phyloP scores from a whole-genome alignment of 2,113 vertebrate genomes.

The Loxodonta africana region DNA sequence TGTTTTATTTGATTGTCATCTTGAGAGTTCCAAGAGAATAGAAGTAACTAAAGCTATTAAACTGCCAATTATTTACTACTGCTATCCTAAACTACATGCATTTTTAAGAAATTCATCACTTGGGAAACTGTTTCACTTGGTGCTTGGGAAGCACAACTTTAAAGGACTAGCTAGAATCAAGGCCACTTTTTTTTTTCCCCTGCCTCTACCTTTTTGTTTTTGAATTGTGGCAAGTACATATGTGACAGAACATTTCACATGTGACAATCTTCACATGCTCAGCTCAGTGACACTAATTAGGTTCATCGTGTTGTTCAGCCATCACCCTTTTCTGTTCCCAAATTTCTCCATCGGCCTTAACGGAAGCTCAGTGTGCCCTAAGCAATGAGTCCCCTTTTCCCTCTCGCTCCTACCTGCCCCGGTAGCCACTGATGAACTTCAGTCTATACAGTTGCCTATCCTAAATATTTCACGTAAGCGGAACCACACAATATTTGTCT shows the following conservation, averaged over 20 bases:
- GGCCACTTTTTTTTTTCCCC: neutral
- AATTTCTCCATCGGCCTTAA: too few species aligned
- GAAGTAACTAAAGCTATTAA: conserved; percentile 54
- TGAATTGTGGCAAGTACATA: too few species aligned
- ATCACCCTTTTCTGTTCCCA: too few species aligned
- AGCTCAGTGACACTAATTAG: too few species aligned
- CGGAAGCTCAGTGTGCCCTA: too few species aligned
- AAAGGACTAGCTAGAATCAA: neutral
- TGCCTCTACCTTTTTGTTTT: too few species aligned
- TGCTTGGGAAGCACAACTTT: conserved; percentile 32
- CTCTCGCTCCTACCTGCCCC: too few species aligned
- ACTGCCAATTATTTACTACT: conserved; percentile 63
- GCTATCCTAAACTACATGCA: conserved; percentile 42
- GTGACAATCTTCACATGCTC: too few species aligned
- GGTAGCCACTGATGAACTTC: too few species aligned
- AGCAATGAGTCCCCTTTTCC: too few species aligned
- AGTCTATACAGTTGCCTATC: neutral
- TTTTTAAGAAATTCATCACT: conserved; percentile 68
- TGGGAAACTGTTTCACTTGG: conserved; percentile 58
- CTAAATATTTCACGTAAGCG: neutral
- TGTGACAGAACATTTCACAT: too few species aligned
- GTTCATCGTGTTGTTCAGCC: too few species aligned
- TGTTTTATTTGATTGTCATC: conserved; percentile 42
- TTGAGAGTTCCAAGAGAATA: conserved; percentile 45
- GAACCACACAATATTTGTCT: neutral